A percentile compares a stretch with the other conserved stretches of the same genome.
Conservation (phyloP, 2,888 invertebrate species). For the Sarcophaga carnaria region DNA sequence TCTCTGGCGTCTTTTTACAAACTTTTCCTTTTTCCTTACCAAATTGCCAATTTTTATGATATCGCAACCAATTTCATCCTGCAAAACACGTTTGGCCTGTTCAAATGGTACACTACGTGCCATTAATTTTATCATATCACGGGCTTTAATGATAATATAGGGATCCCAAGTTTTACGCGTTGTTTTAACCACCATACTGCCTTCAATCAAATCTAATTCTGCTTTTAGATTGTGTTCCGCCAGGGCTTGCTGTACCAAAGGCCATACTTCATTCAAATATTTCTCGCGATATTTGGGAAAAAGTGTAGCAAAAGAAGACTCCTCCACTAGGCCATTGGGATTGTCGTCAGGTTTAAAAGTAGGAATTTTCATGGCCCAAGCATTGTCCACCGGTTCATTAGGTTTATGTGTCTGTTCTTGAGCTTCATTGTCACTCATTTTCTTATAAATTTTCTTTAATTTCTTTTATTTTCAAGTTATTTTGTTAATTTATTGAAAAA, state of each 20-base stretch:
- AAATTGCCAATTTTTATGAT: conserved; percentile 97
- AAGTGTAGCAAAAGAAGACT: conserved; percentile 97
- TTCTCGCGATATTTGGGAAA: conserved; percentile 99
- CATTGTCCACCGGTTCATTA: conserved; percentile 88
- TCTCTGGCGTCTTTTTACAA: conserved; percentile 96
- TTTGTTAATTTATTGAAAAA: neutral
- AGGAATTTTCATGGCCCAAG: conserved; percentile 93
- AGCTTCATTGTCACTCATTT: conserved; percentile 77
- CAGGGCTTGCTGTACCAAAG: conserved; percentile 93
- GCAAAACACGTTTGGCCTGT: conserved; percentile 92
- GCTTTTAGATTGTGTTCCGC: conserved; percentile 90
- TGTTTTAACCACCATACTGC: conserved; percentile 96
- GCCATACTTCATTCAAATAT: conserved; percentile 97
- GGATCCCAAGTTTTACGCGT: conserved; percentile 99
- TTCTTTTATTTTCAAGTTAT: neutral
- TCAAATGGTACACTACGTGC: conserved; percentile 98
- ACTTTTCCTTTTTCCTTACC: conserved; percentile 95
- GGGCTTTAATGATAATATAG: conserved; percentile 96
- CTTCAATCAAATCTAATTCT: conserved; percentile 95
- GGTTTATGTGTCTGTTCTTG: conserved; percentile 73
- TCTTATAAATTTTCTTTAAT: neutral
- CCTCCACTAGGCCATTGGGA: conserved; percentile 90
- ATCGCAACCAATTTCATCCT: conserved; percentile 96
- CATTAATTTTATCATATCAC: conserved; percentile 97
- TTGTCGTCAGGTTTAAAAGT: conserved; percentile 94